These are phyloP conservation scores for Clarias macrocephalus DNA, from an alignment of 2,113 vertebrate species.

Conservation along the genomic window DNA sequence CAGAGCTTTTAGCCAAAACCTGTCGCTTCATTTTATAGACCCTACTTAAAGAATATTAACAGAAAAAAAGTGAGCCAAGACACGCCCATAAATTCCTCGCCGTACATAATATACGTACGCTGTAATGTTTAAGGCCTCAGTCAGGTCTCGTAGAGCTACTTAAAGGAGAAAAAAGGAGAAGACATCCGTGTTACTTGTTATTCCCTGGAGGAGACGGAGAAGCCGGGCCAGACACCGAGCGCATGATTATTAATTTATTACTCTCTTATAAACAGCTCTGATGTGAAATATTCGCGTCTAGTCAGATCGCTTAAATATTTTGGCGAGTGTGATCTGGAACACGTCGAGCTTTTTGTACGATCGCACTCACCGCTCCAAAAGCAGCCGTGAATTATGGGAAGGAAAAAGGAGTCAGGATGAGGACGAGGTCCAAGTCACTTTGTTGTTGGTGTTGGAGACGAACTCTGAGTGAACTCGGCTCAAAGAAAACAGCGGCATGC, in stretches of 20 bases:
- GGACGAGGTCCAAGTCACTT: slow-evolving; percentile 95
- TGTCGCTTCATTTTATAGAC: neutral
- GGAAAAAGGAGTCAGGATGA: slow-evolving; percentile 69
- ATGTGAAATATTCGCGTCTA: neutral
- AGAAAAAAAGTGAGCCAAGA: neutral
- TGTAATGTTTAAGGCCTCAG: neutral
- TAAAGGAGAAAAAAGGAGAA: neutral
- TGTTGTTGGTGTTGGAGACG: slow-evolving; percentile 90
- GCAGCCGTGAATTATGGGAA: slow-evolving; percentile 75
- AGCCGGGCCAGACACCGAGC: neutral
- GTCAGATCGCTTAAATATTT: neutral
- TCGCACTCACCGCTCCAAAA: slow-evolving; percentile 25
- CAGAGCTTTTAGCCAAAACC: neutral
- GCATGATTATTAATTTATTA: slow-evolving; percentile 5
- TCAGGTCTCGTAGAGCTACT: neutral
- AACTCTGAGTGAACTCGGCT: slow-evolving; percentile 96
- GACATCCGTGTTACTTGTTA: neutral
- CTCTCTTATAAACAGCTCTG: neutral
- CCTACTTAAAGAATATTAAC: neutral
- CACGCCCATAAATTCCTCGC: neutral
- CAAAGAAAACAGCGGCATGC: slow-evolving; percentile 54
- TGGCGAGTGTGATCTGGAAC: slow-evolving; percentile 25
- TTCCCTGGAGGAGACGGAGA: neutral
- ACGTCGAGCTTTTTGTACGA: neutral
- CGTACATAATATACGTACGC: neutral